Base-by-base conservation (phyloP, 2,888 invertebrate genomes). In the Lypha dubia region DNA sequence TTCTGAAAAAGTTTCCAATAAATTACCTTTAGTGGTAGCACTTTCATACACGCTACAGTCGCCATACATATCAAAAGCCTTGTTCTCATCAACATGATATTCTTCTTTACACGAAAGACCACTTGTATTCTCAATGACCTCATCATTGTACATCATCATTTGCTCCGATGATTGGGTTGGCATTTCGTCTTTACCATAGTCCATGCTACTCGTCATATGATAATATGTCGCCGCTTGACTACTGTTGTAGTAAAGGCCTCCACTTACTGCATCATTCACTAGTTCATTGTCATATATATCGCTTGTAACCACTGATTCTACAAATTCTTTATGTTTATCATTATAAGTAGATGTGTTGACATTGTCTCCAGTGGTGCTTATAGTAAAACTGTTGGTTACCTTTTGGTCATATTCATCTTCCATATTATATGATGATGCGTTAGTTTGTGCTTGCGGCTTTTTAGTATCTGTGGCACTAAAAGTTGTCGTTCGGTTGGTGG, bases 1-100 rank as follows among this genome's bases (percentile, higher is more conserved):
- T 22, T 38, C 44, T n/a, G 15, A 22, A 6, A 32, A 76, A 11
- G 17, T 49, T 13, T 68, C 51, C 22, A 17, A n/a, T 81, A 56
- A 75, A 85, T 70, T n/a, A 11, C 22, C 53, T 20, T 60, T 63
- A 76, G 49, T 71, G 56, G 58, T 79, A 58, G 74, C 71, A 73
- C 85, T 53, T 63, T 84, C 89, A 82, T 89, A 89, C 77, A 88
- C 88, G 44, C 88, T 88, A 32, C 22, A 77, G n/a, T 22, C 51
- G 20, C 22, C 77, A 75, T 84, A 77, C 65, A 76, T 63, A 74
- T 76, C 73, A 63, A 63, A 20, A 11, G 35, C 44, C 38, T 71
- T 65, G 28, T 46, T 70, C n/a, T 75, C 68, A 68, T 80, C 75
- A 41, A 13, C 68, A 46, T 46, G 46, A 53, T 46, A 49, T 1